Percentiles rank a stretch among this genome's conserved stretches.
These are phyloP conservation scores for Zygogramma bicolorata DNA, from an alignment of 2,888 invertebrate species.

Conservation along the genomic window DNA sequence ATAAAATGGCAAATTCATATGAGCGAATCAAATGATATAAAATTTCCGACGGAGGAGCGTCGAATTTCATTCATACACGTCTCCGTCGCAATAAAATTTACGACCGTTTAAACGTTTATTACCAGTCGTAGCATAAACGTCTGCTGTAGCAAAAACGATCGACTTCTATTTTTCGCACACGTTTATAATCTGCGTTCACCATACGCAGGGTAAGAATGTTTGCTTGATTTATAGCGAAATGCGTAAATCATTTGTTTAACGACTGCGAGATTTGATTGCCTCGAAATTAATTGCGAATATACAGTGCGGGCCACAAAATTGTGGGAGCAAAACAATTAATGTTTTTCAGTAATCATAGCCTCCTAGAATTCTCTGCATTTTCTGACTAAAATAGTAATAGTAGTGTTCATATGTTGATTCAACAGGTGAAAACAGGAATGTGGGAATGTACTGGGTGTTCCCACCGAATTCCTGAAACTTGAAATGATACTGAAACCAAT, in stretches of 20 bases:
- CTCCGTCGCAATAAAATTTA: neutral
- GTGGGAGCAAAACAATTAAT: no score
- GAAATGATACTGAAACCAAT: no score
- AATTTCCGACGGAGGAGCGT: neutral
- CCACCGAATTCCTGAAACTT: no score
- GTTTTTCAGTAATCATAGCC: no score
- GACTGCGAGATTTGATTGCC: neutral
- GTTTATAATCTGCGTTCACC: conserved; percentile 1
- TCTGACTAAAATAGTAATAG: no score
- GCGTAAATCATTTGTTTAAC: conserved; percentile 21
- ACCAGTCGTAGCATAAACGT: neutral
- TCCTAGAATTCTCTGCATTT: no score
- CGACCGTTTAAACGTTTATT: neutral
- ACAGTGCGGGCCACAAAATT: no score
- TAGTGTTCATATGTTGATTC: no score
- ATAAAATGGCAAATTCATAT: neutral
- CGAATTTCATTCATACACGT: neutral
- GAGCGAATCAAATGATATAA: neutral
- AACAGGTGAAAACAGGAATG: no score
- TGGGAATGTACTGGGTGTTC: no score
- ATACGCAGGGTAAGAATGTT: conserved; percentile 17
- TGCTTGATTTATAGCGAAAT: conserved; percentile 1
- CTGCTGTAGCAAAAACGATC: neutral
- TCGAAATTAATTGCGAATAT: neutral
- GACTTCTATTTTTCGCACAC: neutral